Conservation (phyloP, 2,113 vertebrate species). For the Platysternon megacephalum region DNA sequence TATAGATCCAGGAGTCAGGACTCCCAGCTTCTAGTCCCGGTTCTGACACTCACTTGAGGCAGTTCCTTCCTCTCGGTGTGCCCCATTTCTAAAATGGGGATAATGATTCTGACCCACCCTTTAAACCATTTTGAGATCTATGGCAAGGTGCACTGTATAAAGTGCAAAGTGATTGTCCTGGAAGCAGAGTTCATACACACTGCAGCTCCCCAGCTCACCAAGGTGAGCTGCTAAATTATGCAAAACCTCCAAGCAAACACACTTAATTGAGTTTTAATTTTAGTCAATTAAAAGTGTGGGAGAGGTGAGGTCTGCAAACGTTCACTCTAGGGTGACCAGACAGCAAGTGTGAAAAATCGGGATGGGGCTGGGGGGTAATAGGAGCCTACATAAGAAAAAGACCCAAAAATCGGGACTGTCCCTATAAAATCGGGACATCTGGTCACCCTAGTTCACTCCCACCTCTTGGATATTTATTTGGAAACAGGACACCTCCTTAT, state of each 20-base stretch:
- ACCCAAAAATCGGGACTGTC: no score
- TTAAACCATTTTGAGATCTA: not conserved
- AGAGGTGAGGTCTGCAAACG: slow-evolving; percentile 80
- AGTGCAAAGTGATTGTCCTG: not conserved
- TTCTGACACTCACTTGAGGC: no score
- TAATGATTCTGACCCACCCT: not conserved
- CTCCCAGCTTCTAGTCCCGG: no score
- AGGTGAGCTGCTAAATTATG: slow-evolving; percentile 86
- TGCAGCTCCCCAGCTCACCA: slow-evolving; percentile 35
- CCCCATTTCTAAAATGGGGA: not conserved
- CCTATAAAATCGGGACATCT: no score
- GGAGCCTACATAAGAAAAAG: no score
- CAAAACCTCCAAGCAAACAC: slow-evolving; percentile 82
- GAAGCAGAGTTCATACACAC: not conserved
- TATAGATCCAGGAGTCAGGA: no score
- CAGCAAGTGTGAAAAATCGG: no score
- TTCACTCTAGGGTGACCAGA: no score
- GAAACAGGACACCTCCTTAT: slow-evolving; percentile 73
- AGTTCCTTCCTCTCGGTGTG: not conserved
- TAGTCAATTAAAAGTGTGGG: slow-evolving; percentile 85
- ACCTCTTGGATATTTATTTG: slow-evolving; percentile 85
- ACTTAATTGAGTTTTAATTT: slow-evolving; percentile 96
- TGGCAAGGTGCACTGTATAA: not conserved
- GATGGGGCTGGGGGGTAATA: no score
- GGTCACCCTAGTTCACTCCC: slow-evolving; percentile 82